Percentiles rank a stretch among this genome's conserved stretches.
Conservation (phyloP, 2,113 vertebrate species). For the Oreamnos americanus region DNA sequence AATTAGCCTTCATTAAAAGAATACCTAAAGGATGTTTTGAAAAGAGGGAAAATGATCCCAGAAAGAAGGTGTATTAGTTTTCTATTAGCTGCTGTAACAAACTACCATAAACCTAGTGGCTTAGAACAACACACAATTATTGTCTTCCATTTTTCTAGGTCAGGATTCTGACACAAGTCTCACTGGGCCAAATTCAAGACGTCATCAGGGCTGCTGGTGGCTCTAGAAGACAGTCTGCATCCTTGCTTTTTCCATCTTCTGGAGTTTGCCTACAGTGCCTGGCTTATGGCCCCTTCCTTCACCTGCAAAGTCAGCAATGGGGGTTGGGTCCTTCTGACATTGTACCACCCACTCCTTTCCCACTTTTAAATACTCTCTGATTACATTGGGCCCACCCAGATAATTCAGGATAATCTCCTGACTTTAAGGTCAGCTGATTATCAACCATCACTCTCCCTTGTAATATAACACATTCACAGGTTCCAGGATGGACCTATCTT, state of each 20-base stretch:
- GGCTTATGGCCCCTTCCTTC: not conserved
- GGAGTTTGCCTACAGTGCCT: not conserved
- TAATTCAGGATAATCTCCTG: not conserved
- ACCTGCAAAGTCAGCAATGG: not conserved
- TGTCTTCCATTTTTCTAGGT: not conserved
- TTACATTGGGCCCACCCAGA: not conserved
- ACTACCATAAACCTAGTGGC: not conserved
- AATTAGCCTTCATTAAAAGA: not conserved
- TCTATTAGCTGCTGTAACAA: not conserved
- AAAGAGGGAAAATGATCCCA: not conserved
- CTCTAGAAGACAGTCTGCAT: not conserved
- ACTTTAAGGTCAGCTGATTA: not conserved
- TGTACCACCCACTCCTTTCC: not conserved
- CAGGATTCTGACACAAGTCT: not conserved
- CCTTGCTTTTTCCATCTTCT: not conserved
- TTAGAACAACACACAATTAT: not conserved
- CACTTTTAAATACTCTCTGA: not conserved
- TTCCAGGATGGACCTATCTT: not conserved
- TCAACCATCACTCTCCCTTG: not conserved
- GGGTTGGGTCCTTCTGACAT: not conserved
- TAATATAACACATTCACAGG: not conserved
- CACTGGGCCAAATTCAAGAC: not conserved
- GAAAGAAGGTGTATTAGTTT: not conserved
- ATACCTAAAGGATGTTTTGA: not conserved
- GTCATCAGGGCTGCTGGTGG: not conserved